Conservation (phyloP, 2,888 invertebrate genomes). For the Conus canariensis region DNA sequence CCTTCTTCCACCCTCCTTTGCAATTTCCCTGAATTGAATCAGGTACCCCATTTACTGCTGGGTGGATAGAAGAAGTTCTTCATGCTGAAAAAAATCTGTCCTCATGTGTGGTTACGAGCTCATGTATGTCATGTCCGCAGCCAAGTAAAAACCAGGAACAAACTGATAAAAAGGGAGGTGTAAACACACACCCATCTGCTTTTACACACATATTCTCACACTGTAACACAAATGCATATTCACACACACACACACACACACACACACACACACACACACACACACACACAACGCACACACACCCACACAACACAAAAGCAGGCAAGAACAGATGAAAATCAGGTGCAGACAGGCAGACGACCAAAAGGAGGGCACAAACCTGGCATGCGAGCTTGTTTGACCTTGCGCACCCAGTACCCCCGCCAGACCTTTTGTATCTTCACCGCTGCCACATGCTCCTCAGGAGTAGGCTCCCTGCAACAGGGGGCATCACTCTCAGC, state of each 20-base stretch:
- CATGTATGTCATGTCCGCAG: too few species aligned
- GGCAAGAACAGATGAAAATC: too few species aligned
- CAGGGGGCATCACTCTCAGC: too few species aligned
- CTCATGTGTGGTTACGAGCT: too few species aligned
- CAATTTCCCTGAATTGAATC: too few species aligned
- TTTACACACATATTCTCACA: background rate
- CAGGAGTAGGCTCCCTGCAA: conserved; percentile 71
- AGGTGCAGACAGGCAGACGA: background rate
- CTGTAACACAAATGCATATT: background rate
- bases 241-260: background rate
- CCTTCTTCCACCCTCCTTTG: too few species aligned
- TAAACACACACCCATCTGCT: too few species aligned
- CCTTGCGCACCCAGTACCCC: conserved; percentile 73
- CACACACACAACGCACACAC: background rate
- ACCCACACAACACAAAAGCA: background rate
- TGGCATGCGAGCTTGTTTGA: conserved; percentile 69
- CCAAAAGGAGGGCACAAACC: conserved; percentile 56
- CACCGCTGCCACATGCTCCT: conserved; percentile 74
- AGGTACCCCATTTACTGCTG: too few species aligned
- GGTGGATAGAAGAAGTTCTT: too few species aligned
- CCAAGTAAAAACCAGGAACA: too few species aligned
- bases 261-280: background rate
- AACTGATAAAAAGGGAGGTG: too few species aligned
- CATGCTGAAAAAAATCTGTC: too few species aligned
- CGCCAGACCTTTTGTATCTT: conserved; percentile 76